phyloP scores from a whole-genome alignment of 2,888 invertebrate species.

The Ecliptopera silaceata region DNA sequence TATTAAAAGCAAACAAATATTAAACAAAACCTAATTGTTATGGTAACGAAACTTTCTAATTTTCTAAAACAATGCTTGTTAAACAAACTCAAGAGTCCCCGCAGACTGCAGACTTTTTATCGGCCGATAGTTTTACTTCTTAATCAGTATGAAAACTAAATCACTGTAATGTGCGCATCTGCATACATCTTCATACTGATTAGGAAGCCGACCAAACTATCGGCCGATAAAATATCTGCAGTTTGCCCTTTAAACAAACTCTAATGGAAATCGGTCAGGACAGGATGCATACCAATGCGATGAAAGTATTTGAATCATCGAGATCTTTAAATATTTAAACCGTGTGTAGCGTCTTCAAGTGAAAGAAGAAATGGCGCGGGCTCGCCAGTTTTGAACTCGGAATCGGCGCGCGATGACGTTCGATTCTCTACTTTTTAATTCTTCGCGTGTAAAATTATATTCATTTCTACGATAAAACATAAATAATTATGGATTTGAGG shows the following conservation, averaged over 20 bases:
- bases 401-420: constrained; percentile 52
- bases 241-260: constrained; percentile 30
- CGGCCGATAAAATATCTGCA: too few species aligned
- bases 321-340: constrained; percentile 15
- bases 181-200: too few species aligned
- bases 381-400: constrained; percentile 31
- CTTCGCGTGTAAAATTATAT: constrained; percentile 23
- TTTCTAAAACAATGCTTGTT: too few species aligned
- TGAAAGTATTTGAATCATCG: constrained; percentile 49
- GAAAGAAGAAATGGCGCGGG: constrained; percentile 70
- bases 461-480: constrained; percentile 11
- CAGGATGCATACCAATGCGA: constrained; percentile 53
- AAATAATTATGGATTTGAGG: constrained; percentile 71
- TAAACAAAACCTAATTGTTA: constrained; percentile 11
- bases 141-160: too few species aligned
- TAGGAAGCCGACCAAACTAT: too few species aligned
- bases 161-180: too few species aligned
- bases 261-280: constrained; percentile 48
- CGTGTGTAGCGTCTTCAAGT: constrained; percentile 39
- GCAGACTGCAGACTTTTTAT: too few species aligned
- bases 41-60: constrained; percentile 29
- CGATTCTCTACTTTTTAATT: constrained; percentile 28
- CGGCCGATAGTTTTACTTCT: too few species aligned
- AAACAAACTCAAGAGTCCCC: too few species aligned
- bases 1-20: constrained; percentile 4